Percentiles rank a stretch among this genome's conserved stretches.
Conservation (phyloP, 2,113 vertebrate genomes). For the Genyomyrus donnyi region DNA sequence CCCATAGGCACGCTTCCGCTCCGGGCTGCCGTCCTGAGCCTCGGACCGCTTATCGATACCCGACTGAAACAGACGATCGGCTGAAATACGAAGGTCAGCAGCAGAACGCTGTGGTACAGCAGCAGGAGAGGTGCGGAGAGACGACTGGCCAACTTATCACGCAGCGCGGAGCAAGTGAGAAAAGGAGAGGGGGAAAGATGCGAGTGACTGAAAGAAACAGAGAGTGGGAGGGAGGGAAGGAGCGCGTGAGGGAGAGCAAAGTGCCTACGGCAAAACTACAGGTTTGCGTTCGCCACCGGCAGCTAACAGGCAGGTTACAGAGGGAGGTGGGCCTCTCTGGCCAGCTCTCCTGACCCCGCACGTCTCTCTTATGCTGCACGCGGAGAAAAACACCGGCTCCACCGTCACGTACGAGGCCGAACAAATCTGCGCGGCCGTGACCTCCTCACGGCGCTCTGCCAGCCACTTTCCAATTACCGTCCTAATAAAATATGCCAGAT, state of each 20-base stretch:
- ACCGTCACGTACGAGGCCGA: neutral
- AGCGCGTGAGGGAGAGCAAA: neutral
- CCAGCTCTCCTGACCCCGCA: neutral
- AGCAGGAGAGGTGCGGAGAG: neutral
- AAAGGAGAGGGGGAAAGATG: neutral
- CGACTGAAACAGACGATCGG: neutral
- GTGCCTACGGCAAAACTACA: neutral
- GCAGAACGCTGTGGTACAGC: neutral
- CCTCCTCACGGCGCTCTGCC: constrained; percentile 1
- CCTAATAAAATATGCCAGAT: constrained; percentile 17
- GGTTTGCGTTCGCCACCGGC: neutral
- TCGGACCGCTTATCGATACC: neutral
- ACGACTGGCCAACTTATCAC: neutral
- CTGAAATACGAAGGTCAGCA: neutral
- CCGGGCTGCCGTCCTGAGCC: neutral
- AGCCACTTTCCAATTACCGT: constrained; percentile 11
- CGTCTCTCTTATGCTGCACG: neutral
- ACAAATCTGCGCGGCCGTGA: neutral
- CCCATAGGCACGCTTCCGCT: neutral
- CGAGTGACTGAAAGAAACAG: neutral
- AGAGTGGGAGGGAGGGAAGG: neutral
- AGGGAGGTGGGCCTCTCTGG: neutral
- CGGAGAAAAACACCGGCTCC: neutral
- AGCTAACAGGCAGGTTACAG: neutral
- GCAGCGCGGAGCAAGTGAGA: neutral